Conservation (phyloP, 2,113 vertebrate genomes). For the Grammomys surdaster region DNA sequence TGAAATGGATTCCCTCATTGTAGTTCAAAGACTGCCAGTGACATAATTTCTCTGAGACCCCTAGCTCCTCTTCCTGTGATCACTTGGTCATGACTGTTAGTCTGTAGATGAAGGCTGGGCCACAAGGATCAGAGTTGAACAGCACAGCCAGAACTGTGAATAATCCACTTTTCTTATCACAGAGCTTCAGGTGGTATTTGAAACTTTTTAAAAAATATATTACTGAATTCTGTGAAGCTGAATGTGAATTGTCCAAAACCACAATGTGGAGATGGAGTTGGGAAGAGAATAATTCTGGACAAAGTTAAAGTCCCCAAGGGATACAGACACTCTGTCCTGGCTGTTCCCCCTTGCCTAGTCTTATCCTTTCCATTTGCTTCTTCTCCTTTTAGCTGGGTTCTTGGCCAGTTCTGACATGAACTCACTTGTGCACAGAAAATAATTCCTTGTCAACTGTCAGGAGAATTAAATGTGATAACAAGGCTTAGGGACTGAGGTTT, state of each 20-base stretch:
- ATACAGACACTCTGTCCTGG: background rate
- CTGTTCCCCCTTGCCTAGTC: background rate
- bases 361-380: background rate
- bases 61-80: background rate
- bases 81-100: background rate
- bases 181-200: too few relatives aligned
- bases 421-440: background rate
- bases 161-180: too few relatives aligned
- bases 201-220: too few relatives aligned
- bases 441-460: background rate
- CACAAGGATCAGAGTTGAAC: too few relatives aligned
- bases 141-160: too few relatives aligned
- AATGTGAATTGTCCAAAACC: background rate
- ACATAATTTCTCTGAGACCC: background rate
- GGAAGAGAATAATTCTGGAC: background rate
- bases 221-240: background rate
- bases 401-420: background rate
- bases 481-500: background rate
- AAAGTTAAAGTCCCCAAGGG: background rate
- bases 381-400: background rate
- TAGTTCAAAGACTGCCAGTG: background rate
- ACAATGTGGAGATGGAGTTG: background rate
- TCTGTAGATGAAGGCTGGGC: too few relatives aligned
- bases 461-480: background rate
- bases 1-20: background rate